Percentiles rank a stretch among this genome's conserved stretches.
These are phyloP conservation scores for Teleopsis dalmanni DNA, from an alignment of 1,140 invertebrate genomes.

Conservation along the genomic window DNA sequence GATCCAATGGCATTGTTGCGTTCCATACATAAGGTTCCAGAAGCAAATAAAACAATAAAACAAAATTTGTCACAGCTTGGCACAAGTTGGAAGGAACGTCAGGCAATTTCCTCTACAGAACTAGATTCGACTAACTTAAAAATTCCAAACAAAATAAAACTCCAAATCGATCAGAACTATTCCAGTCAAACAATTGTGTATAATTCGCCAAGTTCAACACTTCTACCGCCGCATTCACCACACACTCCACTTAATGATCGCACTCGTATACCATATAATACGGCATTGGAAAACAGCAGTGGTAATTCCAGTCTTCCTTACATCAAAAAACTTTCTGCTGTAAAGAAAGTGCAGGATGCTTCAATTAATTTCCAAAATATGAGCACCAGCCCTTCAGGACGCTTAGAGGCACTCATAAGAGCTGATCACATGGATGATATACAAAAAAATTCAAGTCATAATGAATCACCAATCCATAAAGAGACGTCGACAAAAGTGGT, in stretches of 20 bases:
- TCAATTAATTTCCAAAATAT: constrained; percentile 33
- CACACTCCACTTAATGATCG: constrained; percentile 25
- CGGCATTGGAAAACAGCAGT: constrained; percentile 1
- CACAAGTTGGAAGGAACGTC: constrained; percentile 33
- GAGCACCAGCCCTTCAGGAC: constrained; percentile 37
- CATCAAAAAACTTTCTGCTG: constrained; percentile 22
- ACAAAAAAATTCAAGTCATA: no score
- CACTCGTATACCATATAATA: constrained; percentile 26
- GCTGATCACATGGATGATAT: no score
- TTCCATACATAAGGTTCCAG: constrained; percentile 27
- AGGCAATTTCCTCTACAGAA: constrained; percentile 26
- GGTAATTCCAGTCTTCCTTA: constrained; percentile 12
- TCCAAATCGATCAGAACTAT: not conserved
- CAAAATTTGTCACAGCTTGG: constrained; percentile 22
- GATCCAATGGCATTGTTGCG: constrained; percentile 32
- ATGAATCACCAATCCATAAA: no score
- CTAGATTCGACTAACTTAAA: no score
- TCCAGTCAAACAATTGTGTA: not conserved
- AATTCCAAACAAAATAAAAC: no score
- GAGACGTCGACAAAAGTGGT: no score
- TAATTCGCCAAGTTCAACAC: not conserved
- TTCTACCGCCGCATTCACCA: constrained; percentile 7
- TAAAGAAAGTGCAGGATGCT: constrained; percentile 30
- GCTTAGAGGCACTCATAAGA: constrained; percentile 33
- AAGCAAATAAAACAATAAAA: constrained; percentile 8